A percentile compares a stretch with the other conserved stretches of the same genome.
Conservation (phyloP, 2,888 invertebrate genomes). For the Diarsia brunnea region DNA sequence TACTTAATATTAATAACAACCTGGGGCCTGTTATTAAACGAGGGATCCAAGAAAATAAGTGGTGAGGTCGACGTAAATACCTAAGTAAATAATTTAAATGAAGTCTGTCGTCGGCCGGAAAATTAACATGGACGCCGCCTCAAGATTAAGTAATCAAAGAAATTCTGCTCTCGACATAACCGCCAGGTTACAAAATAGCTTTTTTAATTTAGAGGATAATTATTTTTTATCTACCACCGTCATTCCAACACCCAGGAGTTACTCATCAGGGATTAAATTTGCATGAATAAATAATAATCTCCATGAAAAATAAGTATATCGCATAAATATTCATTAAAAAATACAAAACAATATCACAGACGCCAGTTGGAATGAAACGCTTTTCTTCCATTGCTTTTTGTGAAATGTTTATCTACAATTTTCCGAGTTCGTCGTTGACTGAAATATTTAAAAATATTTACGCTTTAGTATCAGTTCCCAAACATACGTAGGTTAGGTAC, state of each 20-base stretch:
- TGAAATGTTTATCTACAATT: slow-evolving; percentile 27
- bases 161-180: slow-evolving; percentile 61
- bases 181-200: slow-evolving; percentile 57
- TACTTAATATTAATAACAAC: slow-evolving; percentile 20
- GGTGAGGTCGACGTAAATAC: slow-evolving; percentile 37
- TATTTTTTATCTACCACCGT: slow-evolving; percentile 12
- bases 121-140: slow-evolving; percentile 64
- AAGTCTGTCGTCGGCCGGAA: slow-evolving; percentile 62
- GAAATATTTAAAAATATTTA: slow-evolving; percentile 34
- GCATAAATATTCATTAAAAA: slow-evolving; percentile 56
- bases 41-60: slow-evolving; percentile 31
- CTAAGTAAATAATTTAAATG: slow-evolving; percentile 67
- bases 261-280: slow-evolving; percentile 53
- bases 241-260: slow-evolving; percentile 52
- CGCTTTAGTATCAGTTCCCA: background rate
- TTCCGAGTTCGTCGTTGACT: slow-evolving; percentile 3
- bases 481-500: slow-evolving; percentile 2
- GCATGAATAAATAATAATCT: slow-evolving; percentile 66
- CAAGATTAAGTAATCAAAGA: slow-evolving; percentile 71
- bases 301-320: slow-evolving; percentile 67
- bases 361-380: slow-evolving; percentile 41
- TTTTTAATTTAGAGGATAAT: slow-evolving; percentile 1
- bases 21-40: slow-evolving; percentile 10
- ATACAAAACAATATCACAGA: slow-evolving; percentile 54
- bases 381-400: slow-evolving; percentile 33